A percentile compares a stretch with the other conserved stretches of the same genome.
phyloP scores from a whole-genome alignment of 2,113 vertebrate genomes.

The Proteles cristata region DNA sequence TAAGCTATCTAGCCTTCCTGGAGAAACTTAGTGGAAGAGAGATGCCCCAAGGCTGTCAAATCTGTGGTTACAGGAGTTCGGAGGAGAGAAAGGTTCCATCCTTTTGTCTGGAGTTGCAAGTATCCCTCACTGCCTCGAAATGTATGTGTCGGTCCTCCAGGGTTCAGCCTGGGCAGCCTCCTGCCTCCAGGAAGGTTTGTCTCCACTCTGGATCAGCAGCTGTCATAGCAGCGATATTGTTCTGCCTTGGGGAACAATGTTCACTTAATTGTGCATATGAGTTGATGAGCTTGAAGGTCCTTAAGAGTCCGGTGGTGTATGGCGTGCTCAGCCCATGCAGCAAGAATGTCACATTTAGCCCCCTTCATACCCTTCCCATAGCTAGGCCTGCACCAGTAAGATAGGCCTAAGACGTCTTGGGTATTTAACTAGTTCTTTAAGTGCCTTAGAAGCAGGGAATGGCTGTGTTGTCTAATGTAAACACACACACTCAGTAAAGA shows the following conservation, averaged over 20 bases:
- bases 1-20: not conserved
- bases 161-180: not conserved
- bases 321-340: not conserved
- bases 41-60: not conserved
- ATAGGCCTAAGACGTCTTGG: not conserved
- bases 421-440: not conserved
- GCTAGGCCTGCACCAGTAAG: not conserved
- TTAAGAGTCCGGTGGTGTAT: rapidly evolving
- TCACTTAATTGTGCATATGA: not conserved
- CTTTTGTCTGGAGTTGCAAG: not conserved
- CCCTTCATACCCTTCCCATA: not conserved
- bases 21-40: not conserved
- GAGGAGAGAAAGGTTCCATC: too few species aligned
- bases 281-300: not conserved
- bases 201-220: too few species aligned
- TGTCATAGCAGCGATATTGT: not conserved
- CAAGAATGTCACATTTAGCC: not conserved
- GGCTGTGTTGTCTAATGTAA: not conserved
- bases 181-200: not conserved
- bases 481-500: rapidly evolving
- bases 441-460: too few species aligned
- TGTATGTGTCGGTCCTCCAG: rapidly evolving
- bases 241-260: not conserved
- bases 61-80: not conserved
- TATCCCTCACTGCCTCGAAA: not conserved